Evolutionary conservation across 2,113 vertebrate genomes (phyloP).

Genomic region (Oplegnathus fasciatus): DNA sequence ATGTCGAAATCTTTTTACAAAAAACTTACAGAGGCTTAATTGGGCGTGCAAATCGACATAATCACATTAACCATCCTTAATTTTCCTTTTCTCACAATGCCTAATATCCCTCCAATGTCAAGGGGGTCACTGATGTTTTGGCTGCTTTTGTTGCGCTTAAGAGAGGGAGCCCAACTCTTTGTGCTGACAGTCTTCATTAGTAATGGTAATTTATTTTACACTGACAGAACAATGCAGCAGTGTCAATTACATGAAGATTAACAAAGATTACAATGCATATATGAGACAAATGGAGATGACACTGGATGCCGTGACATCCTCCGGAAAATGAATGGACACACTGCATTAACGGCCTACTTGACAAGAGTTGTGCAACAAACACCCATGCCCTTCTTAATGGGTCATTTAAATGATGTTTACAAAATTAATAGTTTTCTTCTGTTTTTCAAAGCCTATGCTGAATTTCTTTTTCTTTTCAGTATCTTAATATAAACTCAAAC

Average conservation of each 20-base stretch:
- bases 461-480: slow-evolving; percentile 1
- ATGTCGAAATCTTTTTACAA: slow-evolving; percentile 53
- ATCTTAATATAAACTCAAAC: slow-evolving; percentile 7
- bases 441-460: not conserved
- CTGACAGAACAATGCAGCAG: slow-evolving; percentile 55
- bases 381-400: slow-evolving; percentile 1
- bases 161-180: slow-evolving; percentile 20
- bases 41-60: slow-evolving; percentile 74
- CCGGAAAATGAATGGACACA: slow-evolving; percentile 56
- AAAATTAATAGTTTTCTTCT: slow-evolving; percentile 9
- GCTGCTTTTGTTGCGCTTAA: slow-evolving; percentile 61
- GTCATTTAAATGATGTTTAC: slow-evolving; percentile 31
- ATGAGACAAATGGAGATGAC: slow-evolving; percentile 59
- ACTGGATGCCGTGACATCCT: slow-evolving; percentile 34
- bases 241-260: slow-evolving; percentile 70
- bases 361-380: slow-evolving; percentile 31
- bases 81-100: slow-evolving; percentile 55
- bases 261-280: slow-evolving; percentile 60
- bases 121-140: slow-evolving; percentile 54
- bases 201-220: slow-evolving; percentile 72
- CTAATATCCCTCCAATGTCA: slow-evolving; percentile 60
- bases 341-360: slow-evolving; percentile 44
- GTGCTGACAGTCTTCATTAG: slow-evolving; percentile 73
- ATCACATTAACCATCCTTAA: slow-evolving; percentile 81
- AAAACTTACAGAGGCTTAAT: slow-evolving; percentile 67